These are phyloP conservation scores for Etia nguti DNA, from an alignment of 2,113 vertebrate genomes.

Conservation along the genomic window DNA sequence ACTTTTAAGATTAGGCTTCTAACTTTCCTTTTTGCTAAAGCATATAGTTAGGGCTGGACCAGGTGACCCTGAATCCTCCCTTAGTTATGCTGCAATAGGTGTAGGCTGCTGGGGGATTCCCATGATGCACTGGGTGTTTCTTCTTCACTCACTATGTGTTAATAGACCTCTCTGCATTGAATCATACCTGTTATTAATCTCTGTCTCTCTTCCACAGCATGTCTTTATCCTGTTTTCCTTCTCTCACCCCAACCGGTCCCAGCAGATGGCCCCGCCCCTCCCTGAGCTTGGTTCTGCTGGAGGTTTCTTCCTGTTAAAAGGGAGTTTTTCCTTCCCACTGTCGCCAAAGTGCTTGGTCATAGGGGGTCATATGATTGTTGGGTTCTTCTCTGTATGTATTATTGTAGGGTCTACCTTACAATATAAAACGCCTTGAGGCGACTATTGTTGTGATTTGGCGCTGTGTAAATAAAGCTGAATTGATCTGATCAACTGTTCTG, in stretches of 20 bases:
- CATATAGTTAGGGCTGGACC: too few relatives aligned
- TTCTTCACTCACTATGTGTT: rapidly evolving
- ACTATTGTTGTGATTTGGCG: rapidly evolving
- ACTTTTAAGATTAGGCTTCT: too few relatives aligned
- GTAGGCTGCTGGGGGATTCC: too few relatives aligned
- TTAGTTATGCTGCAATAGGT: too few relatives aligned
- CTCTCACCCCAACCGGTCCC: rapidly evolving
- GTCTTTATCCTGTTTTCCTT: not conserved
- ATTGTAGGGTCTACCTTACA: rapidly evolving
- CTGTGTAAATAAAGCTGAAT: rapidly evolving
- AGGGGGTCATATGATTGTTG: not conserved
- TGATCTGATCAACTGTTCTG: not conserved
- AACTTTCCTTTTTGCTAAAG: too few relatives aligned
- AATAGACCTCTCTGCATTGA: rapidly evolving
- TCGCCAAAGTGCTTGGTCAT: not conserved
- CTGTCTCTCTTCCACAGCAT: not conserved
- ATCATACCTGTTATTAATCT: rapidly evolving
- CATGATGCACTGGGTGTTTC: too few relatives aligned
- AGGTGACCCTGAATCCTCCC: too few relatives aligned
- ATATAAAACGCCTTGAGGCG: rapidly evolving
- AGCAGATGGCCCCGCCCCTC: not conserved
- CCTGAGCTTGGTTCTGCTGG: not conserved
- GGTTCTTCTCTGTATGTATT: not conserved
- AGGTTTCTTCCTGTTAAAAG: not conserved
- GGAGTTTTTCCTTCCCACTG: not conserved